Conservation (phyloP, 2,797 vertebrate genomes). For the Manis pentadactyla region DNA sequence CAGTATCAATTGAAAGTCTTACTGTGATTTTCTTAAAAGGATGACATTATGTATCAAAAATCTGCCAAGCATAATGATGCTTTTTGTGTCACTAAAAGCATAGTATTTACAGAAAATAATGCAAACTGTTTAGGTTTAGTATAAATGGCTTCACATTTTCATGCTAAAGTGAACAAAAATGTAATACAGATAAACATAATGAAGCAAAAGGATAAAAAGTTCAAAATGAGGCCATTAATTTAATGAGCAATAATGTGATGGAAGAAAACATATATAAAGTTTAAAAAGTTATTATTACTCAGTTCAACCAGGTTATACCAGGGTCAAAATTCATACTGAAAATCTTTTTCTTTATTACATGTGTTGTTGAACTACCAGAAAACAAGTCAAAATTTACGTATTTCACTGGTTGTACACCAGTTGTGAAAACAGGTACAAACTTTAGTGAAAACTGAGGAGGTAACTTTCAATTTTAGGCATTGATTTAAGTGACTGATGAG, state of each 20-base stretch:
- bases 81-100: neutral
- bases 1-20: neutral
- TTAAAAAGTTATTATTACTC: neutral
- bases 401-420: neutral
- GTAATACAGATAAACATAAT: neutral
- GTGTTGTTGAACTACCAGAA: neutral
- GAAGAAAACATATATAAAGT: neutral
- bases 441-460: neutral
- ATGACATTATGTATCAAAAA: neutral
- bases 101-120: neutral
- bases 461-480: neutral
- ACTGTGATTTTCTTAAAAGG: neutral
- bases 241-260: neutral
- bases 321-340: neutral
- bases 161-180: neutral
- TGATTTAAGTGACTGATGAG: neutral
- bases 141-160: neutral
- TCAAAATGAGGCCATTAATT: neutral
- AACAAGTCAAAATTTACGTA: neutral
- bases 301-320: neutral
- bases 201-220: constrained; percentile 20
- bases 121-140: neutral
- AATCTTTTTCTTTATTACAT: neutral
- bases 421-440: neutral
- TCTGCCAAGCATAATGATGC: neutral